These are phyloP conservation scores for Champsocephalus gunnari DNA, from an alignment of 2,797 vertebrate genomes.

Conservation along the genomic window DNA sequence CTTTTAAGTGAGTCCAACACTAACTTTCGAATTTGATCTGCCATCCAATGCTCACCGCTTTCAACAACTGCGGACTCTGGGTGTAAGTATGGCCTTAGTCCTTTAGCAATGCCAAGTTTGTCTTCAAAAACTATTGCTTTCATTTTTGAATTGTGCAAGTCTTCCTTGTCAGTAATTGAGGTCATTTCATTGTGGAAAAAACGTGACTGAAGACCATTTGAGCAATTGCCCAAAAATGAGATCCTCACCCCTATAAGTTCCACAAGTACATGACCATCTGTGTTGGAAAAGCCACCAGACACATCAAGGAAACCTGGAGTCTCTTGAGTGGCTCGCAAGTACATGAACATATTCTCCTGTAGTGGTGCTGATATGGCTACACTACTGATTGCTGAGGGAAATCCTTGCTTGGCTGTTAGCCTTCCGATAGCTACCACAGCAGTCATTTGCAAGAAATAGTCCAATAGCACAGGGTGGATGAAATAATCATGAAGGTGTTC, in stretches of 20 bases:
- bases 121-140: conserved; percentile 89
- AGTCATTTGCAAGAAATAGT: conserved; percentile 90
- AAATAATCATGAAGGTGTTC: conserved; percentile 83
- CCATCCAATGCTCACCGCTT: conserved; percentile 48
- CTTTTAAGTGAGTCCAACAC: conserved; percentile 58
- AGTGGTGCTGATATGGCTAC: conserved; percentile 82
- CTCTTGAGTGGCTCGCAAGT: conserved; percentile 82
- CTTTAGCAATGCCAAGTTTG: conserved; percentile 81
- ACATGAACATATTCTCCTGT: conserved; percentile 88
- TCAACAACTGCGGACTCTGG: conserved; percentile 60
- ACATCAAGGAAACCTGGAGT: conserved; percentile 84
- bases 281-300: conserved; percentile 89
- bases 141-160: conserved; percentile 53
- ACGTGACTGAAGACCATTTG: conserved; percentile 70
- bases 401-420: conserved; percentile 72
- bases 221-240: conserved; percentile 75
- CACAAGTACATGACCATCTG: conserved; percentile 82
- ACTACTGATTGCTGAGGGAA: conserved; percentile 86
- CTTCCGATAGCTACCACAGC: conserved; percentile 75
- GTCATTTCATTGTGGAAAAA: conserved; percentile 86
- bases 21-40: conserved; percentile 51
- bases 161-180: conserved; percentile 45
- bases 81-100: conserved; percentile 81
- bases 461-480: conserved; percentile 90
- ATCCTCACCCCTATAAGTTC: conserved; percentile 86